A percentile compares a stretch with the other conserved stretches of the same genome.
phyloP scores from a whole-genome alignment of 2,888 invertebrate genomes.

The Brachyptera risi region DNA sequence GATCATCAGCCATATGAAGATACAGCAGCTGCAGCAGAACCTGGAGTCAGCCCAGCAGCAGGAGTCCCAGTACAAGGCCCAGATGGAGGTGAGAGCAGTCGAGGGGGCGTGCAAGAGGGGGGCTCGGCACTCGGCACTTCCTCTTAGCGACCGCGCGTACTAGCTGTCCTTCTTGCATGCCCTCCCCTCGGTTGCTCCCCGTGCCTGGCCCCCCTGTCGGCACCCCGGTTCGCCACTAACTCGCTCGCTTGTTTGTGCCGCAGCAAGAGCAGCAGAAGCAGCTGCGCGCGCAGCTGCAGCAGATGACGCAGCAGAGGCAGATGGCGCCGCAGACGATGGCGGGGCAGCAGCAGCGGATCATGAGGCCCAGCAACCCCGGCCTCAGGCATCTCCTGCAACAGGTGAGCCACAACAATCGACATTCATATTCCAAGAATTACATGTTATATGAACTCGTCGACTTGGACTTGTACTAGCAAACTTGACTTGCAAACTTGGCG shows the following conservation, averaged over 20 bases:
- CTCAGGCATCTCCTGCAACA: conserved; percentile 75
- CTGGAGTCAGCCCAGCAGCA: conserved; percentile 73
- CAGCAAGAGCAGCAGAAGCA: conserved; percentile 36
- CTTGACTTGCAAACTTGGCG: no score
- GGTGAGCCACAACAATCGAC: conserved; percentile 46
- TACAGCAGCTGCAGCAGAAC: conserved; percentile 57
- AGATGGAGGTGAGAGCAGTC: conserved; percentile 62
- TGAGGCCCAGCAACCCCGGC: conserved; percentile 77
- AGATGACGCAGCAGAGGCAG: conserved; percentile 45
- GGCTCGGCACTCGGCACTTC: no score
- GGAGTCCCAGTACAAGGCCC: conserved; percentile 72
- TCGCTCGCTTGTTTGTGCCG: neutral
- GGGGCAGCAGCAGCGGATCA: conserved; percentile 52
- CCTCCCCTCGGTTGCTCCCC: no score
- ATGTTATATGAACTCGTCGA: no score
- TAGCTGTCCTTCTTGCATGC: no score
- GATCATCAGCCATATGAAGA: conserved; percentile 59
- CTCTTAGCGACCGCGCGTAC: no score
- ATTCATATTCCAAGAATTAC: no score
- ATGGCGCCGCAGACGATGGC: conserved; percentile 25
- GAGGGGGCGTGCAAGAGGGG: no score
- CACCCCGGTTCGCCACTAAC: no score
- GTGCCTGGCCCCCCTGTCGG: no score
- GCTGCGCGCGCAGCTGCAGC: conserved; percentile 38
- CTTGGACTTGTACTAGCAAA: no score